Evolutionary conservation across 2,797 vertebrate genomes (phyloP), one percentile per base, ranked within the genome.

Genomic region (Sebastes nivosus): DNA sequence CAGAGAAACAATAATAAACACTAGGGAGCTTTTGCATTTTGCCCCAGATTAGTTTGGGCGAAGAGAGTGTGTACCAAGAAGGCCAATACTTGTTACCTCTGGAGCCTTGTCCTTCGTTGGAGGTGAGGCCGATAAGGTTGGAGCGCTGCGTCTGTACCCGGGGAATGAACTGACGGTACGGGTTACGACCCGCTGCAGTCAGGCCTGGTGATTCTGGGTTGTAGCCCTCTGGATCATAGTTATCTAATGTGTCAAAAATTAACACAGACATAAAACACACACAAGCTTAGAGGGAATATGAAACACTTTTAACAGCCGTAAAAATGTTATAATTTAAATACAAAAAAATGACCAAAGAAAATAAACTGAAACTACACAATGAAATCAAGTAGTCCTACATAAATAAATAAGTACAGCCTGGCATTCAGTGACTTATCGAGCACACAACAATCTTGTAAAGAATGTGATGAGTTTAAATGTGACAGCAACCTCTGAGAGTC

Each of bases 171-270:
- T 99, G 98, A 36, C 98, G 96, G 77, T 99, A 99, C 58, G 96
- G 96, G 87, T 97, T 95, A 89, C 97, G 97, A 87, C 97, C 96
- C 75, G 97, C 94, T 87, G 94, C 95, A 13, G 99, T 99, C 93
- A 99, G 95, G 88, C 97, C 99, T 57, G 99, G 99, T 70, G 98
- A 97, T 95, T 99, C 99, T 20, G 99, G 99, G 94, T 99, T 99
- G 93, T 99, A 99, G 70, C 97, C 98, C 95, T 99, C 99, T 72
- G 97, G 97, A 92, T 99, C 99, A 74, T 98, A 99, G 54, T 95
- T 97, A 95, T 99, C 99, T 99, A 73, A 67, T 14, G 90, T 78
- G 27, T 25, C 2, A 76, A 58, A 80, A 46, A 81, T 16, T 1
- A 36, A 67, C 2, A 68, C 2, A 52, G 4, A 67, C 2, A 68